Conservation (phyloP, 2,888 invertebrate genomes). For the Onthophagus sagittarius region DNA sequence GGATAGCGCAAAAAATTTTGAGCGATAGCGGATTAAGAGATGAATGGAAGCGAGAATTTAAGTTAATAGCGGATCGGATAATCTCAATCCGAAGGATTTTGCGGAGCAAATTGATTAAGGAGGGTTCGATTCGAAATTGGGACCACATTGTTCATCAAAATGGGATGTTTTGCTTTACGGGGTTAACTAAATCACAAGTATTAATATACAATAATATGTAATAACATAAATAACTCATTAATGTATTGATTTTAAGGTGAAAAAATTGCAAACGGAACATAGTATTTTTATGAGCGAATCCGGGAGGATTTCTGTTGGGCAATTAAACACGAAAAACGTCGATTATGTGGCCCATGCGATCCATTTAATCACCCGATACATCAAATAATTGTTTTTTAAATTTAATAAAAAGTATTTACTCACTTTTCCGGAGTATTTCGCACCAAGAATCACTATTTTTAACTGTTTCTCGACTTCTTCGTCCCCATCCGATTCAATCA, state of each 20-base stretch:
- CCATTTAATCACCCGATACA: slow-evolving; percentile 78
- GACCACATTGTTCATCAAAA: slow-evolving; percentile 97
- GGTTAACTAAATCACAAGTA: slow-evolving; percentile 85
- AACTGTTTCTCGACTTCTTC: slow-evolving; percentile 59
- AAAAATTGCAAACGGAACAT: slow-evolving; percentile 80
- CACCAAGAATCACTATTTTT: slow-evolving; percentile 77
- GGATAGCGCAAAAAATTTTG: slow-evolving; percentile 85
- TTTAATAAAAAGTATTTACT: slow-evolving; percentile 37
- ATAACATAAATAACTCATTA: too few relatives aligned
- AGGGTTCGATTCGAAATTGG: slow-evolving; percentile 84
- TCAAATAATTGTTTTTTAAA: slow-evolving; percentile 11
- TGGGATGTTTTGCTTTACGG: slow-evolving; percentile 99
- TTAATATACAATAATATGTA: too few relatives aligned
- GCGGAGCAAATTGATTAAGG: slow-evolving; percentile 70
- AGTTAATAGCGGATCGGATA: slow-evolving; percentile 96
- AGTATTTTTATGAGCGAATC: slow-evolving; percentile 95
- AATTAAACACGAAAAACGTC: slow-evolving; percentile 92
- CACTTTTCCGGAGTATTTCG: slow-evolving; percentile 80
- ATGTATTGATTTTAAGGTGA: slow-evolving; percentile 69
- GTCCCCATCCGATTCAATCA: slow-evolving; percentile 59
- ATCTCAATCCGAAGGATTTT: slow-evolving; percentile 80
- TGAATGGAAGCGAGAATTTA: slow-evolving; percentile 82
- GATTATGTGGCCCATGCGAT: slow-evolving; percentile 91
- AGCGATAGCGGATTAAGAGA: slow-evolving; percentile 62
- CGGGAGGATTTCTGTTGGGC: slow-evolving; percentile 97